Evolutionary conservation across 2,797 vertebrate genomes (phyloP).

Genomic region (Apogon talboti): DNA sequence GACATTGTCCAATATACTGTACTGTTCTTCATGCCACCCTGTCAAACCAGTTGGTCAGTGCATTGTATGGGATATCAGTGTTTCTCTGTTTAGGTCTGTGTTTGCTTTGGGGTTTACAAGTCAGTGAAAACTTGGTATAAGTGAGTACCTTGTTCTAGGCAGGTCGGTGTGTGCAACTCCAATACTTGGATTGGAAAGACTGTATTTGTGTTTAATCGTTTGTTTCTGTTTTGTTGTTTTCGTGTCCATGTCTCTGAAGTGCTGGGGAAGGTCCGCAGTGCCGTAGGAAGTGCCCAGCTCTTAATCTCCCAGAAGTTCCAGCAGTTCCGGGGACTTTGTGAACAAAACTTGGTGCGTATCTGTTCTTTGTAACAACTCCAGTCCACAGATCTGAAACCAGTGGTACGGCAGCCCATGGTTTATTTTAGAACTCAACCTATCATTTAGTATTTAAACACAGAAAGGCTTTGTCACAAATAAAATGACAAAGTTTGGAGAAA

Average conservation of each 20-base stretch:
- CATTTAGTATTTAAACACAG: background rate
- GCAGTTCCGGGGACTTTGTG: constrained; percentile 97
- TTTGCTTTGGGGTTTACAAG: background rate
- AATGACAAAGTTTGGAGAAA: constrained; percentile 29
- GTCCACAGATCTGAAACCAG: too few relatives aligned
- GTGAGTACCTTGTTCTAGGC: background rate
- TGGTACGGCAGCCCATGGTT: too few relatives aligned
- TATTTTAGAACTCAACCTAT: too few relatives aligned
- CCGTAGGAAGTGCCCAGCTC: constrained; percentile 96
- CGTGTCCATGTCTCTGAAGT: constrained; percentile 77
- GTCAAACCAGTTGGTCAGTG: constrained; percentile 13
- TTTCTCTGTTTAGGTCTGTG: constrained; percentile 6
- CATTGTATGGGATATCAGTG: constrained; percentile 10
- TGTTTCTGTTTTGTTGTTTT: background rate
- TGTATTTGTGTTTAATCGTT: background rate
- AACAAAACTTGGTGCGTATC: constrained; percentile 96
- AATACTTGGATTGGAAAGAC: background rate
- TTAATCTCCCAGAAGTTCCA: constrained; percentile 99
- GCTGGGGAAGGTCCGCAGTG: constrained; percentile 96
- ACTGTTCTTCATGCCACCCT: constrained; percentile 34
- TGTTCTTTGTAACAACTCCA: background rate
- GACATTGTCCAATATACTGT: constrained; percentile 34
- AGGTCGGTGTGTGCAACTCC: background rate
- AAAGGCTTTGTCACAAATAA: constrained; percentile 31
- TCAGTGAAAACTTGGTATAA: background rate